These are phyloP conservation scores for Drosophila nigritarsus DNA, from an alignment of 2,888 invertebrate genomes.

Conservation along the genomic window DNA sequence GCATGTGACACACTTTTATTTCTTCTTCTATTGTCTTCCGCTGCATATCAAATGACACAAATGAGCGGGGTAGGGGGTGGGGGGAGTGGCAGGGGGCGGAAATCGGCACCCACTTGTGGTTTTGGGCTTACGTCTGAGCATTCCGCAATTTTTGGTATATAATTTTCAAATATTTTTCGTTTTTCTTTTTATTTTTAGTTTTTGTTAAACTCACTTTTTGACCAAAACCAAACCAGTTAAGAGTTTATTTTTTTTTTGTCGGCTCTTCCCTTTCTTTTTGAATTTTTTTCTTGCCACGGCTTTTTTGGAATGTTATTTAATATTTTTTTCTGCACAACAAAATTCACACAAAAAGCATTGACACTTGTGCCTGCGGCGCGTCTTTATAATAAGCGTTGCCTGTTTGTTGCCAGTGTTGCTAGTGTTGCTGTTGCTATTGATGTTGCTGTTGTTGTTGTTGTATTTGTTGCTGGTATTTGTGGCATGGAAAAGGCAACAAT, in stretches of 20 bases:
- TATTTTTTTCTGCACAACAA: slow-evolving; percentile 41
- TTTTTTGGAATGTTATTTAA: slow-evolving; percentile 17
- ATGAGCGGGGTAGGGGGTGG: neutral
- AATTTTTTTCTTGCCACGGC: slow-evolving; percentile 8
- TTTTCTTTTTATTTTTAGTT: slow-evolving; percentile 11
- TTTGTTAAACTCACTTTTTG: slow-evolving; percentile 48
- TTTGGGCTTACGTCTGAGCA: slow-evolving; percentile 16
- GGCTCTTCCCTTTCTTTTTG: slow-evolving; percentile 16
- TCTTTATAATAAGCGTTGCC: slow-evolving; percentile 58
- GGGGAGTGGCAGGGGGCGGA: slow-evolving; percentile 35
- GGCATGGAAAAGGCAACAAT: slow-evolving; percentile 75
- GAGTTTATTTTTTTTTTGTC: neutral
- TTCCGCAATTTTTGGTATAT: slow-evolving; percentile 14
- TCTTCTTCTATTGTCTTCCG: slow-evolving; percentile 48
- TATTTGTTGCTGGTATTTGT: slow-evolving; percentile 50
- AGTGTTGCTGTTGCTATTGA: slow-evolving; percentile 7
- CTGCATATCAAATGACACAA: slow-evolving; percentile 69
- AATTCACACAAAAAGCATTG: slow-evolving; percentile 71
- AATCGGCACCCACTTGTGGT: slow-evolving; percentile 62
- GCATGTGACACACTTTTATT: slow-evolving; percentile 76
- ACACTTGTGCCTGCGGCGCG: slow-evolving; percentile 72
- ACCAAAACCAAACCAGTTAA: slow-evolving; percentile 36
- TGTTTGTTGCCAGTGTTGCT: slow-evolving; percentile 25
- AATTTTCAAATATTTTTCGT: slow-evolving; percentile 25
- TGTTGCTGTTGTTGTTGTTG: slow-evolving; percentile 14